Conservation (phyloP, 2,888 invertebrate genomes). For the Ceramica pisi region DNA sequence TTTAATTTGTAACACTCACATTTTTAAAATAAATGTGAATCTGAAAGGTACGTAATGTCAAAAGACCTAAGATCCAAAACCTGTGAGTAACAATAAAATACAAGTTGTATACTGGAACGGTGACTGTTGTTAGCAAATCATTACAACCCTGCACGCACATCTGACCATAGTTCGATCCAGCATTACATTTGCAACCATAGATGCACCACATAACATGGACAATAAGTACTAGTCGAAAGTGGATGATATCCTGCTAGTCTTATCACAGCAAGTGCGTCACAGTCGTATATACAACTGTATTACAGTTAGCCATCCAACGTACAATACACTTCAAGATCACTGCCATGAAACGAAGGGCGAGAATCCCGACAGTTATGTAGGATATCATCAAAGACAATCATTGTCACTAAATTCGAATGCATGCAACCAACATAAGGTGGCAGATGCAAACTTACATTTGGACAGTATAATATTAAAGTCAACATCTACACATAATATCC, state of each 20-base stretch:
- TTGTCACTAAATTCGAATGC: slow-evolving; percentile 33
- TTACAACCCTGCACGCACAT: slow-evolving; percentile 71
- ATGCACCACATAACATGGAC: slow-evolving; percentile 60
- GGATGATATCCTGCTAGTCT: slow-evolving; percentile 57
- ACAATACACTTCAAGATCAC: slow-evolving; percentile 37
- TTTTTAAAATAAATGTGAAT: slow-evolving; percentile 74
- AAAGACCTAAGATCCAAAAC: slow-evolving; percentile 87
- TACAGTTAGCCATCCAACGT: slow-evolving; percentile 48
- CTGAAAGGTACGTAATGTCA: slow-evolving; percentile 82
- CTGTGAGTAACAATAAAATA: slow-evolving; percentile 79
- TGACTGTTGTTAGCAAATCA: slow-evolving; percentile 67
- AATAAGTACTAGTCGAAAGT: slow-evolving; percentile 61
- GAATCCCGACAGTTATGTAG: slow-evolving; percentile 35
- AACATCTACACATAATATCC: slow-evolving; percentile 46
- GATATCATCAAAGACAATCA: slow-evolving; percentile 45
- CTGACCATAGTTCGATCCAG: slow-evolving; percentile 51
- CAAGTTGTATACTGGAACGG: slow-evolving; percentile 81
- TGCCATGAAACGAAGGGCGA: slow-evolving; percentile 36
- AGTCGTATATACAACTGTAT: slow-evolving; percentile 46
- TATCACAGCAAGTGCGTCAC: slow-evolving; percentile 63
- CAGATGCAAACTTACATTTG: slow-evolving; percentile 36
- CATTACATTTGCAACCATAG: slow-evolving; percentile 53
- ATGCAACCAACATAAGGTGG: slow-evolving; percentile 16
- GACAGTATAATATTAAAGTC: slow-evolving; percentile 37
- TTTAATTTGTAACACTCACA: slow-evolving; percentile 70